Base-by-base conservation (phyloP, 2,113 vertebrate species). In the Bufo bufo region DNA sequence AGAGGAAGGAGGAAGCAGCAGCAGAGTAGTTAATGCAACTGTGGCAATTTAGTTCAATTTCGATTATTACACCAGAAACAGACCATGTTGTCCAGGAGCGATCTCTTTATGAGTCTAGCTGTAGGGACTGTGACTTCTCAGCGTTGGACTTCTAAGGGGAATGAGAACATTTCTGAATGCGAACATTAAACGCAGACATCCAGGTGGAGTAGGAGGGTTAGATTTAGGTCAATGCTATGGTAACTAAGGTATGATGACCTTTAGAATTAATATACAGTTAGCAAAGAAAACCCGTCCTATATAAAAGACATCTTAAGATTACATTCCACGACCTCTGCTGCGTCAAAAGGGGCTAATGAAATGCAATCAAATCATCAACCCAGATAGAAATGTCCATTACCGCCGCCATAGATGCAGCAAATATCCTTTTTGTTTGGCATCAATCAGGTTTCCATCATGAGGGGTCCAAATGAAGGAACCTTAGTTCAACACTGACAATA, bases 1-100 rank as follows among this genome's bases (percentile, higher is more conserved):
- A 90, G 91, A 89, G 16, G 77, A 91, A 91, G 92, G 94, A 93
- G 87, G 79, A 89, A 92, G 91, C 91, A 94, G 95, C 92, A 93
- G 92, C 90, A 92, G 94, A 95, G 92, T 93, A 94, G 95, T 96
- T 96, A 95, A 96, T 93, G 91, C 93, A 94, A 95, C 95, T 94
- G 94, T 91, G 90, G 93, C 95, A 95, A 95, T 96, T 96, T 96
- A 95, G 94, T 95, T 95, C 95, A 94, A 95, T 96, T 96, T 95
- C 95, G 93, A 96, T 96, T 96, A 96, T 96, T 96, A 95, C 95
- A 95, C 94, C 95, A 96, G 96, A 96, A 96, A 96, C 95, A 95
- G 95, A 96, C 94, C 95, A 94, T 94, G 94, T 96, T 96, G 95
- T 95, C 95, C 95, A 94, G 94, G 94, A 96, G 95, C 94, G 93